Conservation (phyloP, 2,113 vertebrate genomes). For the Mystacornis crossleyi region DNA sequence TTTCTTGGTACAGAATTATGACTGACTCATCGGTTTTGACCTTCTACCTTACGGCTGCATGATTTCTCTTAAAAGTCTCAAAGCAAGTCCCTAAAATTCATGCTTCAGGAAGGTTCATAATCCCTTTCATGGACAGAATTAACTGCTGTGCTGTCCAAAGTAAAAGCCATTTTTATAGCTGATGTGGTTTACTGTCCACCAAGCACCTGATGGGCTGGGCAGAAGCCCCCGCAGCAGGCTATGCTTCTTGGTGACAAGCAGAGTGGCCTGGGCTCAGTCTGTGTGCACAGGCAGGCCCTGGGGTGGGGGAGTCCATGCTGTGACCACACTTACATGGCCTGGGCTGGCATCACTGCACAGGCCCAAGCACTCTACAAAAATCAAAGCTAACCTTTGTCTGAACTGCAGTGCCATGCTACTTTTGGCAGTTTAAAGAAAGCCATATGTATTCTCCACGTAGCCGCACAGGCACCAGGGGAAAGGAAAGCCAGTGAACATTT, state of each 20-base stretch:
- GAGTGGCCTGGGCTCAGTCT: neutral
- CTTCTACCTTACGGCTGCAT: neutral
- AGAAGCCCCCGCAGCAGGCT: neutral
- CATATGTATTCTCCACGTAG: neutral
- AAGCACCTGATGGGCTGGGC: neutral
- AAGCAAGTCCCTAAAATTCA: neutral
- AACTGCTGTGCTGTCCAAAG: neutral
- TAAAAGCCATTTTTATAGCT: neutral
- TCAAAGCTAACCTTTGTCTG: neutral
- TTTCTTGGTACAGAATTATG: neutral
- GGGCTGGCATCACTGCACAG: neutral
- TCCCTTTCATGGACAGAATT: neutral
- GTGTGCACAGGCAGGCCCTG: accelerated
- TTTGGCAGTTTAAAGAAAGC: neutral
- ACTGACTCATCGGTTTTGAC: neutral
- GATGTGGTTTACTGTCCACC: neutral
- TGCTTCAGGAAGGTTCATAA: neutral
- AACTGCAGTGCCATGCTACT: neutral
- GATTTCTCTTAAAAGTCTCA: neutral
- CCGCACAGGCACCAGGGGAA: neutral
- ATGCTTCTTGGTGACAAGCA: neutral
- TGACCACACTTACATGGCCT: neutral
- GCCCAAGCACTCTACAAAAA: neutral
- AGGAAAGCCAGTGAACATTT: neutral
- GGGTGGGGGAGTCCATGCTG: neutral